Evolutionary conservation across 2,888 invertebrate species (phyloP).

Genomic region (Leucophenga montana): DNA sequence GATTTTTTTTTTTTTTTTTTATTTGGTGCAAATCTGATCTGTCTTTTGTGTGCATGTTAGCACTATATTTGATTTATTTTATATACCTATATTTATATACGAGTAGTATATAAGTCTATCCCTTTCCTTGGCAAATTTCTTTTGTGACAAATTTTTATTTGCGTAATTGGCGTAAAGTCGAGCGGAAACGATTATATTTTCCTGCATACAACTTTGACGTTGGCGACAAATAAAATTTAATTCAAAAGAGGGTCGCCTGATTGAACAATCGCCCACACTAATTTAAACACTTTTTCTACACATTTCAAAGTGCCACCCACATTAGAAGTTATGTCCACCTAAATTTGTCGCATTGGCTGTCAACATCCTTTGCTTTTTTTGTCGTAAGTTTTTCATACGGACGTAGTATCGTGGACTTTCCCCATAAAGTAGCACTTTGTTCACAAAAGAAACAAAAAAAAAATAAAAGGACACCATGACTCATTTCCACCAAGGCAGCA

Average conservation of each 20-base stretch:
- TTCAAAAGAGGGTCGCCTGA: slow-evolving; percentile 40
- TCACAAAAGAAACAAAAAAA: neutral
- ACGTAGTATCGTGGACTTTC: neutral
- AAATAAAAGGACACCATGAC: neutral
- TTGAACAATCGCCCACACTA: slow-evolving; percentile 17
- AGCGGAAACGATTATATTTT: slow-evolving; percentile 58
- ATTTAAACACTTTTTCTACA: slow-evolving; percentile 22
- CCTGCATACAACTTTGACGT: slow-evolving; percentile 1
- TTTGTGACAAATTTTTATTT: slow-evolving; percentile 41
- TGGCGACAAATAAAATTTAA: slow-evolving; percentile 51
- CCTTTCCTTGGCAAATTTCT: slow-evolving; percentile 11
- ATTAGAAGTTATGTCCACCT: neutral
- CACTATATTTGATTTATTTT: slow-evolving; percentile 50
- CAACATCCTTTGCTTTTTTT: slow-evolving; percentile 8
- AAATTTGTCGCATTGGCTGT: slow-evolving; percentile 24
- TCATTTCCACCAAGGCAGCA: slow-evolving; percentile 18
- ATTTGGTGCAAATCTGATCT: neutral
- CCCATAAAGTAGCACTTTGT: neutral
- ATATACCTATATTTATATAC: slow-evolving; percentile 13
- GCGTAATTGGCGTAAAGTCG: slow-evolving; percentile 62
- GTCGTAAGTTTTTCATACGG: no score
- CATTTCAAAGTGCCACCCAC: neutral
- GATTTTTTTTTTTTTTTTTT: neutral
- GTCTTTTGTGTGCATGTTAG: neutral
- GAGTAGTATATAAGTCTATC: no score